phyloP scores from a whole-genome alignment of 2,113 vertebrate genomes.

The Lepidothrix coronata region DNA sequence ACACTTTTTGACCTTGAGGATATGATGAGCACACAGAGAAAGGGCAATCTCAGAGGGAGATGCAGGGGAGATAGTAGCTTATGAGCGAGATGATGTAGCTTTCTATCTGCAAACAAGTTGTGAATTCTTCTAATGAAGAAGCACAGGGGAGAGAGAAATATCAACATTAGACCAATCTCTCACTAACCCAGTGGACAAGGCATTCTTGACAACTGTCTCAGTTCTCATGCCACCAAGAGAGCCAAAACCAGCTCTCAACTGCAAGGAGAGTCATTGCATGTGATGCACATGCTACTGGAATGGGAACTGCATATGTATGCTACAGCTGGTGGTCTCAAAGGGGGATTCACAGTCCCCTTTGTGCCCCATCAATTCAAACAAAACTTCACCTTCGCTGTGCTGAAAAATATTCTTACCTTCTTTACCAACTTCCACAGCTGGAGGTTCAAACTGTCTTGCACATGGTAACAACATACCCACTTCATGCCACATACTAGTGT shows the following conservation, averaged over 20 bases:
- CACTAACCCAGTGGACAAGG: neutral
- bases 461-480: neutral
- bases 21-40: neutral
- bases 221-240: neutral
- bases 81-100: neutral
- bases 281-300: neutral
- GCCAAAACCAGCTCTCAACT: neutral
- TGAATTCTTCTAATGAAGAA: neutral
- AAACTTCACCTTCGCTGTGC: neutral
- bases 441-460: neutral
- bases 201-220: neutral
- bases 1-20: constrained; percentile 9
- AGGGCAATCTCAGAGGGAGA: neutral
- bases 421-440: neutral
- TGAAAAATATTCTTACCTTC: neutral
- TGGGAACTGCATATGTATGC: neutral
- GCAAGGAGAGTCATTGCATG: neutral
- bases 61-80: neutral
- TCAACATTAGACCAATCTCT: neutral
- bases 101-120: neutral
- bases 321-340: neutral
- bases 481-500: neutral
- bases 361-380: neutral
- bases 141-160: neutral
- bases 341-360: neutral